Evolutionary conservation across 1,140 invertebrate species (phyloP).

Genomic region (Lysiphlebus fabarum): DNA sequence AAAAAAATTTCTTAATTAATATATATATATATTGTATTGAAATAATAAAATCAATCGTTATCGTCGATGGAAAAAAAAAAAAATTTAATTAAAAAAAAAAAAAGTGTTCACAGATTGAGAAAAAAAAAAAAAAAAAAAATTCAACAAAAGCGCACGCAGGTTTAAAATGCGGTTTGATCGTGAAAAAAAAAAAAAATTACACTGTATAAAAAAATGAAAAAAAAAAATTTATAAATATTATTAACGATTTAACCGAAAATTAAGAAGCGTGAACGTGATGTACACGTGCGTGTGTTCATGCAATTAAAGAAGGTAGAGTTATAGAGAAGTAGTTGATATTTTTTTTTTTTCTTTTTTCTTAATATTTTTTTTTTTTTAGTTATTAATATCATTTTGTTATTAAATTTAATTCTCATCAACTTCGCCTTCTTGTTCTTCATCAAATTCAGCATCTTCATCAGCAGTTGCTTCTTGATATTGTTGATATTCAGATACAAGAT

Average conservation of each 20-base stretch:
- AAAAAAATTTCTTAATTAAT: no score
- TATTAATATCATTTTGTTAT: background rate
- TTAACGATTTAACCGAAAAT: constrained; percentile 26
- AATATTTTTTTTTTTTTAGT: background rate
- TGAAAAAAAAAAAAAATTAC: constrained; percentile 20
- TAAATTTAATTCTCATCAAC: constrained; percentile 57
- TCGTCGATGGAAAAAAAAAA: no score
- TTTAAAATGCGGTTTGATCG: constrained; percentile 17
- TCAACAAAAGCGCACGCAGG: background rate
- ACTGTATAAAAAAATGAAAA: constrained; percentile 21
- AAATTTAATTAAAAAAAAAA: no score
- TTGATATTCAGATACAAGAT: constrained; percentile 86
- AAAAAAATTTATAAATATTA: constrained; percentile 21
- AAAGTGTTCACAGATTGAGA: no score
- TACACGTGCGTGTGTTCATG: constrained; percentile 21
- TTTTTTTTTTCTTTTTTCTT: constrained; percentile 7
- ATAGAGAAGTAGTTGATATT: constrained; percentile 18
- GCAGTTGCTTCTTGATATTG: constrained; percentile 87
- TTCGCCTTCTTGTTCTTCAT: constrained; percentile 70
- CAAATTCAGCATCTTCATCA: constrained; percentile 76
- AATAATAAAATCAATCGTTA: no score
- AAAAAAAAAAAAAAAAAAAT: no score
- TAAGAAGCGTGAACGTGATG: constrained; percentile 29
- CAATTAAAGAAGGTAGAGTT: constrained; percentile 19
- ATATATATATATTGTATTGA: no score